A percentile compares a stretch with the other conserved stretches of the same genome.
These are phyloP conservation scores for Periplaneta americana DNA, from an alignment of 1,140 invertebrate genomes.

Conservation along the genomic window DNA sequence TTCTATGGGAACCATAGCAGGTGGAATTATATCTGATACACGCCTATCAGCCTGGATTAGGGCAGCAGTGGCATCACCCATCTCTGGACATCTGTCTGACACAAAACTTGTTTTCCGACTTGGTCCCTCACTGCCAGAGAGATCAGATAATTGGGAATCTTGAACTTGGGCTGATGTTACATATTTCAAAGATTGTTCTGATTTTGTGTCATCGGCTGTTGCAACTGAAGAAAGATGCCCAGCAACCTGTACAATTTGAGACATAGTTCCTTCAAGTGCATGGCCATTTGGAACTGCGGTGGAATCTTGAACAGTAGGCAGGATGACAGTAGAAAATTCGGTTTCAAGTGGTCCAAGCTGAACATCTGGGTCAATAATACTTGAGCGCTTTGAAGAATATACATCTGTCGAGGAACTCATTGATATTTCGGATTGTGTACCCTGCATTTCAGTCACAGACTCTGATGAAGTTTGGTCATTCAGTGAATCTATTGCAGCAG, in stretches of 20 bases:
- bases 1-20: background rate
- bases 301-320: background rate
- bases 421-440: background rate
- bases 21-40: background rate
- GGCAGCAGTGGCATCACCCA: background rate
- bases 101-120: background rate
- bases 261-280: background rate
- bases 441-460: background rate
- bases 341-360: background rate
- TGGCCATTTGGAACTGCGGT: background rate
- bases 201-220: background rate
- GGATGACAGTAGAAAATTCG: background rate
- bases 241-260: background rate
- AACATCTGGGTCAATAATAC: background rate
- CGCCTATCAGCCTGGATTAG: background rate
- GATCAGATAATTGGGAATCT: background rate
- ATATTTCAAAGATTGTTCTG: background rate
- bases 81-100: background rate
- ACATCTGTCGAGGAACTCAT: background rate
- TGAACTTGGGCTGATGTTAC: background rate
- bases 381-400: background rate
- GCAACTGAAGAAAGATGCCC: background rate
- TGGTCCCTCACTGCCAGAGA: background rate
- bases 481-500: no score
- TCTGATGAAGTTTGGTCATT: background rate